Evolutionary conservation across 2,113 vertebrate genomes (phyloP).

Genomic region (Zapus hudsonius): DNA sequence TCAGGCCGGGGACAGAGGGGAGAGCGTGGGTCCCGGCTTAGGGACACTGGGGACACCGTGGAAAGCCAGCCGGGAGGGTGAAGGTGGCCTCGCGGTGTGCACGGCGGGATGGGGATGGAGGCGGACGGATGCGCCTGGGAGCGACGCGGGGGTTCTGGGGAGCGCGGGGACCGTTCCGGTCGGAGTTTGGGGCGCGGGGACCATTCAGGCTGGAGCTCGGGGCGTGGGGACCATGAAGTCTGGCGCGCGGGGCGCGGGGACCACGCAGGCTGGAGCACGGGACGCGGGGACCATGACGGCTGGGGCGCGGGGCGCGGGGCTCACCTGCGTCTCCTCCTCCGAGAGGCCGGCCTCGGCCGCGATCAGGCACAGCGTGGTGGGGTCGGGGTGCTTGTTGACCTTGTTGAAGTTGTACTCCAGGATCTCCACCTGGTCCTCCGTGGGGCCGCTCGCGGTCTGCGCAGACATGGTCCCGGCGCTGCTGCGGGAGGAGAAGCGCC

Average conservation of each 20-base stretch:
- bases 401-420: slow-evolving; percentile 88
- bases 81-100: not conserved
- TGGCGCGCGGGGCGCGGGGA: not conserved
- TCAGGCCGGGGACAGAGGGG: not conserved
- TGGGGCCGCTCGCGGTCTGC: slow-evolving; percentile 77
- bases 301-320: too few species aligned
- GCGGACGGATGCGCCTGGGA: not conserved
- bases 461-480: slow-evolving; percentile 78
- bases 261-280: not conserved
- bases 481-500: not conserved
- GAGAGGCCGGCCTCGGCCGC: slow-evolving; percentile 86
- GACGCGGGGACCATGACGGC: fast-evolving
- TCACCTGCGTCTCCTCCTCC: slow-evolving; percentile 87
- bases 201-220: too few species aligned
- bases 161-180: too few species aligned
- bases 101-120: not conserved
- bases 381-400: slow-evolving; percentile 87
- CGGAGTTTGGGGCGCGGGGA: too few species aligned
- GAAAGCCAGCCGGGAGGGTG: not conserved
- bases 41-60: too few species aligned
- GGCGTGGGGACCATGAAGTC: too few species aligned
- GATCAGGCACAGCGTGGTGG: slow-evolving; percentile 86
- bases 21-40: not conserved
- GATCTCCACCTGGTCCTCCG: slow-evolving; percentile 87
- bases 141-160: too few species aligned